Evolutionary conservation across 1,140 invertebrate species (phyloP).

Genomic region (Amphibalanus amphitrite): DNA sequence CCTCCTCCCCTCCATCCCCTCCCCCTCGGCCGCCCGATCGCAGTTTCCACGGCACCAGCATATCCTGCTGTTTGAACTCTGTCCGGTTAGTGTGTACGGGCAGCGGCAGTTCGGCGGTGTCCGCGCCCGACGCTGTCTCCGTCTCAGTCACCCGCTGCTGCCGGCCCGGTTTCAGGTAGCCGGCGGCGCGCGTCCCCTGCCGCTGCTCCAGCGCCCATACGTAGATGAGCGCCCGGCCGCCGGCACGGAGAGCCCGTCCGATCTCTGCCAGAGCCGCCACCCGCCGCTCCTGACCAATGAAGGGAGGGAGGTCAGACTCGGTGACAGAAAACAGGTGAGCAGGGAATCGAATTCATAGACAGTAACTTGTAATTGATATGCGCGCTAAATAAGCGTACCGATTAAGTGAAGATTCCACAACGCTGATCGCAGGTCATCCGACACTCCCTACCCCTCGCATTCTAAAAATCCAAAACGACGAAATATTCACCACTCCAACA

Average conservation of each 20-base stretch:
- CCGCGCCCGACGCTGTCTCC: not conserved
- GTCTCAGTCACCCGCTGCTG: not conserved
- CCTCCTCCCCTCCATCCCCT: constrained; percentile 26
- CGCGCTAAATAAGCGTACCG: too few relatives aligned
- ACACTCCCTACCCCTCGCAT: too few relatives aligned
- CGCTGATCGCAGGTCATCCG: too few relatives aligned
- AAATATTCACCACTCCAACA: too few relatives aligned
- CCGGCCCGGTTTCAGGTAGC: constrained; percentile 43
- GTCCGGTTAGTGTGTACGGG: constrained; percentile 78
- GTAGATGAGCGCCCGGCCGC: constrained; percentile 65
- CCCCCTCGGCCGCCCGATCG: constrained; percentile 17
- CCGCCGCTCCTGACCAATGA: constrained; percentile 47
- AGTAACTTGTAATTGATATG: too few relatives aligned
- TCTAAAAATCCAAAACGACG: too few relatives aligned
- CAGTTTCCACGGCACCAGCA: constrained; percentile 35
- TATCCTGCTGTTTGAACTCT: constrained; percentile 53
- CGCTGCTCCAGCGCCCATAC: constrained; percentile 91
- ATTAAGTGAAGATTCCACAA: too few relatives aligned
- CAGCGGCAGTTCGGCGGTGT: constrained; percentile 28
- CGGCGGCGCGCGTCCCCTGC: constrained; percentile 42
- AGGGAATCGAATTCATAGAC: constrained; percentile 4
- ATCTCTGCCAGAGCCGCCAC: constrained; percentile 56
- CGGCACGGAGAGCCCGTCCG: constrained; percentile 43
- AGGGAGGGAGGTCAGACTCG: too few relatives aligned
- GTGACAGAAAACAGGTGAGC: constrained; percentile 4